These are phyloP conservation scores for Danionella cerebrum DNA, from an alignment of 2,113 vertebrate genomes.

Conservation along the genomic window DNA sequence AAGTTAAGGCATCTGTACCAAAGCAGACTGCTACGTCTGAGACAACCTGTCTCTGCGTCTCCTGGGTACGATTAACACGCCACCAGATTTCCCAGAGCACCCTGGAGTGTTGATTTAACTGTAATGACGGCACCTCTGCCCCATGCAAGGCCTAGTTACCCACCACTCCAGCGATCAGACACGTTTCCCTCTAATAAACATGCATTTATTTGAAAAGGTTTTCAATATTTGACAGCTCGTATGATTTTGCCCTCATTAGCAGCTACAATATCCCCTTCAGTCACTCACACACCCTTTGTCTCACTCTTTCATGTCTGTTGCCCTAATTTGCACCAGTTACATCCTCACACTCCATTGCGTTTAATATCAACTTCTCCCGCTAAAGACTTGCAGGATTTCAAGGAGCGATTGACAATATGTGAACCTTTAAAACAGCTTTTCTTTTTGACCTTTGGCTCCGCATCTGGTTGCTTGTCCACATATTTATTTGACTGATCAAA, in stretches of 20 bases:
- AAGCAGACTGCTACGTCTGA: constrained; percentile 22
- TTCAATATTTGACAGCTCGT: constrained; percentile 1
- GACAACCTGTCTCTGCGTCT: constrained; percentile 48
- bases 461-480: no score
- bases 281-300: background rate
- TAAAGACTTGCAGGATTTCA: constrained; percentile 44
- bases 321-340: background rate
- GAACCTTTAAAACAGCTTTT: no score
- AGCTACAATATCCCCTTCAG: constrained; percentile 9
- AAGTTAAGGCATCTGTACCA: constrained; percentile 17
- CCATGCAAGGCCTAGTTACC: background rate
- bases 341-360: constrained; percentile 16
- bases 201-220: constrained; percentile 15
- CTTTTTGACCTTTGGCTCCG: no score
- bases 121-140: constrained; percentile 23
- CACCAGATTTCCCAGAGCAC: constrained; percentile 25
- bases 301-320: background rate
- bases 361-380: constrained; percentile 47
- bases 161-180: background rate
- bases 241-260: constrained; percentile 11
- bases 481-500: no score
- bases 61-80: constrained; percentile 55
- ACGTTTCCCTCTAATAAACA: constrained; percentile 17
- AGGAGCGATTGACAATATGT: no score
- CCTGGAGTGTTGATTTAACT: constrained; percentile 35